These are phyloP conservation scores for Drosophila gunungcola DNA, from an alignment of 1,140 invertebrate species.

Conservation along the genomic window DNA sequence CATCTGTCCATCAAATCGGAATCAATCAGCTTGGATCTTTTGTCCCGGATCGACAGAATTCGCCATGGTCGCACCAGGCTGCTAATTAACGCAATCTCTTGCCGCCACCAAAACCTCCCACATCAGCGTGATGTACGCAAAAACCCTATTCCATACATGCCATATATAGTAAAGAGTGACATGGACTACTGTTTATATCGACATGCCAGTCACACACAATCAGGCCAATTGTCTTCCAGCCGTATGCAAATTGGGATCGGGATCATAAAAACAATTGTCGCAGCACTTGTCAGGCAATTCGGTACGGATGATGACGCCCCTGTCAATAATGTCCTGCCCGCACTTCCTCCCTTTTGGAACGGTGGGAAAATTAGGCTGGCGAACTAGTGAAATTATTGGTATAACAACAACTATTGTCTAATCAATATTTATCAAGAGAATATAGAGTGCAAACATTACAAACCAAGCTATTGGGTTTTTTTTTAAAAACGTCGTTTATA, in stretches of 20 bases:
- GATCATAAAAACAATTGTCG: constrained; percentile 39
- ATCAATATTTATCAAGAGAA: neutral
- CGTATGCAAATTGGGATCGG: constrained; percentile 33
- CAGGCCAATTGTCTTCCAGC: constrained; percentile 29
- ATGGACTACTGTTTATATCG: constrained; percentile 23
- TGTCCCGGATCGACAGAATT: constrained; percentile 15
- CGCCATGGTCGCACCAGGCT: constrained; percentile 31
- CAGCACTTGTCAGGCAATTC: constrained; percentile 35
- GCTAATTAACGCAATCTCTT: constrained; percentile 32
- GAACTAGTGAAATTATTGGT: neutral
- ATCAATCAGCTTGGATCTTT: constrained; percentile 27
- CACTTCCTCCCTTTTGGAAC: constrained; percentile 4
- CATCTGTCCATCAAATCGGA: constrained; percentile 36
- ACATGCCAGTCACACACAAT: constrained; percentile 42
- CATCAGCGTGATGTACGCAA: neutral
- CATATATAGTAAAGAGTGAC: constrained; percentile 4
- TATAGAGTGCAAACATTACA: neutral
- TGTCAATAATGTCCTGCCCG: constrained; percentile 10
- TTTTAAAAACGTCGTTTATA: no score
- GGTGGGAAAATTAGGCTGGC: constrained; percentile 16
- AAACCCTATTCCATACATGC: neutral
- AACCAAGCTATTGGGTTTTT: neutral
- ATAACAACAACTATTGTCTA: neutral
- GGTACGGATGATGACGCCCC: constrained; percentile 19
- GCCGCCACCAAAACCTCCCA: neutral